Evolutionary conservation across 2,888 invertebrate genomes (phyloP).

Genomic region (Diadegma fenestrale): DNA sequence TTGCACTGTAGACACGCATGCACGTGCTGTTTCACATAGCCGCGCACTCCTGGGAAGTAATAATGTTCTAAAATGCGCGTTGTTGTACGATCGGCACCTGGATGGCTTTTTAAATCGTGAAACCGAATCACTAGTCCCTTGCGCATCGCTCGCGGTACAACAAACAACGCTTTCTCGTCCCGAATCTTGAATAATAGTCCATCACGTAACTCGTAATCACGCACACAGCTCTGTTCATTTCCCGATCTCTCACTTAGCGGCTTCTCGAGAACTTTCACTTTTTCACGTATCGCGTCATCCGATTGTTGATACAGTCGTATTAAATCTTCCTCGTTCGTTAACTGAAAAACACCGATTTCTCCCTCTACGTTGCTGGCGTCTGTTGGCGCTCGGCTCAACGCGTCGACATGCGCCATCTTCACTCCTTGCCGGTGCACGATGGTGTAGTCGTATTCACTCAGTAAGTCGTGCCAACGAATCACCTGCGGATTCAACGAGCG

Average conservation of each 20-base stretch:
- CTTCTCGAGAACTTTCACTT: neutral
- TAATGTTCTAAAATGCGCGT: neutral
- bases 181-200: neutral
- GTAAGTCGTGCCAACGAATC: neutral
- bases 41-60: neutral
- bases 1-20: neutral
- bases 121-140: neutral
- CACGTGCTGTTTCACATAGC: neutral
- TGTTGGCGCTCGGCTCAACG: neutral
- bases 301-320: neutral
- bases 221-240: neutral
- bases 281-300: neutral
- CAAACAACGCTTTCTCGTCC: neutral
- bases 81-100: neutral
- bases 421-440: neutral
- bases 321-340: neutral
- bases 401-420: slow-evolving; percentile 1
- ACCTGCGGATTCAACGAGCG: neutral
- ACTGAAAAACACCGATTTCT: neutral
- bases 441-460: neutral
- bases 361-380: neutral
- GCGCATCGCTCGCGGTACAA: neutral
- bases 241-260: neutral
- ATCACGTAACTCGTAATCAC: neutral
- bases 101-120: neutral